Percentiles rank a stretch among this genome's conserved stretches.
These are phyloP conservation scores for Meandrina meandrites DNA, from an alignment of 92 coral and sea anemone species.

Conservation along the genomic window DNA sequence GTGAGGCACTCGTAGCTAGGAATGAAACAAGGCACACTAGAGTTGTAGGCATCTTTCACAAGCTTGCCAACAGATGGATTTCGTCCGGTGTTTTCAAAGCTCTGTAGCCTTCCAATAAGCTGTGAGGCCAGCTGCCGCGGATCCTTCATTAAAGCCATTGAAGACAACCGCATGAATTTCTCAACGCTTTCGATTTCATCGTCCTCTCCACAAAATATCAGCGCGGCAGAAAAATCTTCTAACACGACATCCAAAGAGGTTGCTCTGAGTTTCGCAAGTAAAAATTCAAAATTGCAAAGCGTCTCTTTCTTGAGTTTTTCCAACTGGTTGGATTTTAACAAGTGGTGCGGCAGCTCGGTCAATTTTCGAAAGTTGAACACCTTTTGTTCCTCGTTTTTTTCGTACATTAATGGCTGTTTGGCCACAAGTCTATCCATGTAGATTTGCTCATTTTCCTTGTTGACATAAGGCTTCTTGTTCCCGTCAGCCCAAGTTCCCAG, in stretches of 20 bases:
- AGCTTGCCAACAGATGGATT: constrained; percentile 53
- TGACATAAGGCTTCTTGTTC: constrained; percentile 61
- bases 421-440: constrained; percentile 71
- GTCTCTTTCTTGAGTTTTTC: constrained; percentile 51
- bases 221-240: constrained; percentile 68
- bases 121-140: constrained; percentile 67
- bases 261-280: constrained; percentile 60
- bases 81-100: constrained; percentile 24
- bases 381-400: constrained; percentile 41
- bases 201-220: constrained; percentile 43
- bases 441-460: constrained; percentile 43
- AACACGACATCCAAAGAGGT: constrained; percentile 51
- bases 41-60: constrained; percentile 42
- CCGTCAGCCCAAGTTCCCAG: constrained; percentile 67
- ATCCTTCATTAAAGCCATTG: constrained; percentile 63
- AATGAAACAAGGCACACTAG: constrained; percentile 62
- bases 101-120: constrained; percentile 52
- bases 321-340: constrained; percentile 47
- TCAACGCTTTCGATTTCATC: constrained; percentile 52
- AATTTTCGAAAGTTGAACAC: constrained; percentile 71
- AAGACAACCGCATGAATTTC: constrained; percentile 52
- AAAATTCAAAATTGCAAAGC: constrained; percentile 66
- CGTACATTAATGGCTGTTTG: constrained; percentile 67
- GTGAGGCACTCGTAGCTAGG: constrained; percentile 66
- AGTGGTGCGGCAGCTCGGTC: constrained; percentile 65